phyloP scores from a whole-genome alignment of 2,888 invertebrate genomes.

The Microplitis manilae region DNA sequence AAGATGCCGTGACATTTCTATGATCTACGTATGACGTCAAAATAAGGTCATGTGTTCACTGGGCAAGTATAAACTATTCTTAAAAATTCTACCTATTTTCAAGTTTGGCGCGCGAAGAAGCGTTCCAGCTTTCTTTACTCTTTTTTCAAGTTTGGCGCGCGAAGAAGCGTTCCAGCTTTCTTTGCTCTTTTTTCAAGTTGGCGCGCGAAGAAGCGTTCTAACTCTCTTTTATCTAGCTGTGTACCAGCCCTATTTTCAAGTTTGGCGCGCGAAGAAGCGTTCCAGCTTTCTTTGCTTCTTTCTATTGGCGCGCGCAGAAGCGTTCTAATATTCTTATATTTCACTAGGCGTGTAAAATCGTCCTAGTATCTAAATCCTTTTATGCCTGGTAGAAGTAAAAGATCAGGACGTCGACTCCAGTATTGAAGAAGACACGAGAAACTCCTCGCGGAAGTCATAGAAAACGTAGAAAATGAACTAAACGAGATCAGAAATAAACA shows the following conservation, averaged over 20 bases:
- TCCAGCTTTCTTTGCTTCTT: not conserved
- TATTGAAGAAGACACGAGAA: not conserved
- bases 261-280: not conserved
- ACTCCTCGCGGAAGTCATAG: not conserved
- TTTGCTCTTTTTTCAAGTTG: not conserved
- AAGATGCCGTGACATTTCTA: too few species aligned
- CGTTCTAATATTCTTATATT: not conserved
- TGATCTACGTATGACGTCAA: too few species aligned
- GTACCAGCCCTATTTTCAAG: not conserved
- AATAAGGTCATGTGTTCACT: too few species aligned
- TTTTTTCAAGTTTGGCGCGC: too few species aligned
- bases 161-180: too few species aligned
- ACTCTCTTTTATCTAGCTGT: too few species aligned
- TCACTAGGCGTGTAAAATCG: too few species aligned
- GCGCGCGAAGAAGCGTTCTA: too few species aligned
- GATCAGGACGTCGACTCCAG: not conserved
- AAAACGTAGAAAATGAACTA: not conserved
- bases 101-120: too few species aligned
- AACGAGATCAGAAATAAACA: not conserved
- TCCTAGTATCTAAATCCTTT: not conserved
- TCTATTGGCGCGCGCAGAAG: not conserved
- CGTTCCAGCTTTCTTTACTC: too few species aligned
- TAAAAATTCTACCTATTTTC: too few species aligned
- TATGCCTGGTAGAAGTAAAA: not conserved
- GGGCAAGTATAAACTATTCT: too few species aligned